Evolutionary conservation across 2,888 invertebrate genomes (phyloP).

Genomic region (Oxytorus armatus): DNA sequence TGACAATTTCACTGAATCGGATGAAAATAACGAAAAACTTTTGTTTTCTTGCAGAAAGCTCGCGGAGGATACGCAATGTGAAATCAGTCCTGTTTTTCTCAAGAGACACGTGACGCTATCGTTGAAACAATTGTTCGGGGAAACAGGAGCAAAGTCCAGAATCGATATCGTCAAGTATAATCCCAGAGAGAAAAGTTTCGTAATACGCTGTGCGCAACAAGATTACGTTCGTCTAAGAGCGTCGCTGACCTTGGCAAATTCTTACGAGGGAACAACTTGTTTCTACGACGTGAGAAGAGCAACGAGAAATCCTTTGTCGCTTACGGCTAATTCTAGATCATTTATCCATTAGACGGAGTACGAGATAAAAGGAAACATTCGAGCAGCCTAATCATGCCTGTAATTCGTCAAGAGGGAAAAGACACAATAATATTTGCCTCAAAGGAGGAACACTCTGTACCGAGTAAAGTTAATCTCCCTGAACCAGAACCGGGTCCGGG

Average conservation of each 20-base stretch:
- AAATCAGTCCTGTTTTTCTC: conserved; percentile 85
- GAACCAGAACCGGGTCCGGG: conserved; percentile 92
- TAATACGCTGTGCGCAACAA: conserved; percentile 86
- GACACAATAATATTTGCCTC: conserved; percentile 94
- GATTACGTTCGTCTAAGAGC: conserved; percentile 86
- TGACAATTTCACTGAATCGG: background rate
- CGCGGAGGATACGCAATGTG: conserved; percentile 79
- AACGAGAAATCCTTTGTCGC: conserved; percentile 83
- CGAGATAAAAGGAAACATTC: conserved; percentile 1
- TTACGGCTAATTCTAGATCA: conserved; percentile 78
- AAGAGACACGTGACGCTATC: conserved; percentile 87
- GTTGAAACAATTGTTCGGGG: conserved; percentile 86
- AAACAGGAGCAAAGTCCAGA: conserved; percentile 85
- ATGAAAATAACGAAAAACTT: background rate
- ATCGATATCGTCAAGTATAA: conserved; percentile 87
- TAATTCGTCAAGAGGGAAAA: conserved; percentile 87
- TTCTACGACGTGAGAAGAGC: conserved; percentile 86
- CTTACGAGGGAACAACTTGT: conserved; percentile 85
- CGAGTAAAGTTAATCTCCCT: conserved; percentile 90
- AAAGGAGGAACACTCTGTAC: conserved; percentile 91
- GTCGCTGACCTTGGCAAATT: conserved; percentile 86
- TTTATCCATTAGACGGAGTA: conserved; percentile 74
- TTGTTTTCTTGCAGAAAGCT: conserved; percentile 84
- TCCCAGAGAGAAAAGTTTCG: conserved; percentile 83
- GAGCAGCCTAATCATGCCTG: conserved; percentile 74